Base-by-base conservation (phyloP, 2,888 invertebrate genomes). In the Chloroclystis v-ata region DNA sequence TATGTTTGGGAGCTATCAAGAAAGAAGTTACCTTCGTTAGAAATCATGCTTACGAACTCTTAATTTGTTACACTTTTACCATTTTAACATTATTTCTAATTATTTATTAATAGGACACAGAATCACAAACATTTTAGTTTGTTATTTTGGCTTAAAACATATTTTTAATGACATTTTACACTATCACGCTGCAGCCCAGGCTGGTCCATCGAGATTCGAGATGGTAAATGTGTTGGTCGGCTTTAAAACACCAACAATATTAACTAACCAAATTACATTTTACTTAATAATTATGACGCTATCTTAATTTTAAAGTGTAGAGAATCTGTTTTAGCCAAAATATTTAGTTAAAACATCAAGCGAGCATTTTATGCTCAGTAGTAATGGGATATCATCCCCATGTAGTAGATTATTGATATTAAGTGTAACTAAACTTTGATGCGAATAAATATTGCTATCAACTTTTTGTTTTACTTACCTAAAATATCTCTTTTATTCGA, bases 401-500 rank as follows among this genome's bases (percentile, higher is more conserved):
- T 52, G 45, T 43, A 60, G 65, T 79, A 70, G 72, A 49, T 72
- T 44, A 49, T 48, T 44, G 33, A 54, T 44, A 75, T 69, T 76
- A 74, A 56, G 46, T 43, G 20, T 72, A 79, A 76, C 72, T 64
- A 47, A 54, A 76, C 59, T 73, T 76, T 70, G 49, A 78, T 63
- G 79, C 78, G 76, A 77, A 75, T 78, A 82, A 84, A 72, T 64
- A 76, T 75, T 79, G 77, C 80, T 72, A 73, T 67, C 61, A 57
- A 47, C 55, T 45, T 56, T 62, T 63, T 59, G 49, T 59, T 61
- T 49, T 42, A 40, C 9, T 20, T 29, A 1, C 10, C n/a, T 8
- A 7, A 7, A 1, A 4, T 13, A n/a, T 7, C 7, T 7, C 10
- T 10, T 20, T 5, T 20, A 2, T n/a, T n/a, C n/a, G n/a, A n/a